Evolutionary conservation across 2,797 vertebrate genomes (phyloP).

Genomic region (Schizopygopsis malacanthus): DNA sequence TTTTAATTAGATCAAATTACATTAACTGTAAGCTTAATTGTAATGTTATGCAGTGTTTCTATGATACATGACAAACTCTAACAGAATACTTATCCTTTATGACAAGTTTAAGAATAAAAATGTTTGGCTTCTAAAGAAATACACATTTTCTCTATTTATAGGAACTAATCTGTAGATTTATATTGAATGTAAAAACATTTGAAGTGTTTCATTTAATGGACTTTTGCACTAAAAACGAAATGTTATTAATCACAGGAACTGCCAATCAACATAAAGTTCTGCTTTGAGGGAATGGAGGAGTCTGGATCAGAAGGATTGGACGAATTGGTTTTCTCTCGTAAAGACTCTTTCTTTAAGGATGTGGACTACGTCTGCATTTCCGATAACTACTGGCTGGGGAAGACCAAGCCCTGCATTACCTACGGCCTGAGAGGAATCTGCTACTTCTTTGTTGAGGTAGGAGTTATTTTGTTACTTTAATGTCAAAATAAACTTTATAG

Average conservation of each 20-base stretch:
- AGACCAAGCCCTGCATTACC: constrained; percentile 95
- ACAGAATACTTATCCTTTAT: background rate
- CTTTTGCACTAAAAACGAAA: background rate
- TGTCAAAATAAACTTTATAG: no score
- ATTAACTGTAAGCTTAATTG: background rate
- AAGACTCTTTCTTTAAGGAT: constrained; percentile 89
- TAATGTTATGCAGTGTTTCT: background rate
- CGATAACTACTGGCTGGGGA: constrained; percentile 99
- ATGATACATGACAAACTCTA: background rate
- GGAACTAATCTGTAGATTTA: background rate
- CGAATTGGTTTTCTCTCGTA: constrained; percentile 86
- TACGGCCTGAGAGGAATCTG: constrained; percentile 95
- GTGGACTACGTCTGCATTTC: constrained; percentile 98
- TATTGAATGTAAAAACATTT: background rate
- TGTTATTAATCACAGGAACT: no score
- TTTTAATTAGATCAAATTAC: background rate
- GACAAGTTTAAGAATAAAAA: background rate
- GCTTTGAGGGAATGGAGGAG: constrained; percentile 98
- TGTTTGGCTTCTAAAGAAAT: background rate
- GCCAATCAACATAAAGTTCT: constrained; percentile 92
- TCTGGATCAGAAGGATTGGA: constrained; percentile 96
- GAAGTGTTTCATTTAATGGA: background rate
- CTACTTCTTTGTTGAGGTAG: constrained; percentile 91
- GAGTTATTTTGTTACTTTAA: constrained; percentile 6
- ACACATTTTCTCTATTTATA: background rate